Percentiles rank a stretch among this genome's conserved stretches.
phyloP scores from a whole-genome alignment of 2,888 invertebrate species.

The Hirtodrosophila alboralis region DNA sequence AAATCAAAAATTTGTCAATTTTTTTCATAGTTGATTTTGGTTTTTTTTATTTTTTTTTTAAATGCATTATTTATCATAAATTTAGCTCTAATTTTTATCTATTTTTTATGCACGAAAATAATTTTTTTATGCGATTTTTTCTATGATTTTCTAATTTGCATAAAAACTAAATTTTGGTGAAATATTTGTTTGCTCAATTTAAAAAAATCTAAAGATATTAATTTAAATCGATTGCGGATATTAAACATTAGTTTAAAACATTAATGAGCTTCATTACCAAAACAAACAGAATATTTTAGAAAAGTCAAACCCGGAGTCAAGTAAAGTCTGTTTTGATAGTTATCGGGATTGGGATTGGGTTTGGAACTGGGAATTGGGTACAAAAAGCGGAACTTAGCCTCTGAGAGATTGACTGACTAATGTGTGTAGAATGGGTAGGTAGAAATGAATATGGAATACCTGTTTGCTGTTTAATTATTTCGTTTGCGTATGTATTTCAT shows the following conservation, averaged over 20 bases:
- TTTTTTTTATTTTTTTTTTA: too few species aligned
- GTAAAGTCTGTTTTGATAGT: conserved; percentile 31
- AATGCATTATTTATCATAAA: too few species aligned
- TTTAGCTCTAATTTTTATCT: too few species aligned
- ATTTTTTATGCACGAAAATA: too few species aligned
- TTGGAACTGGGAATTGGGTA: conserved; percentile 3
- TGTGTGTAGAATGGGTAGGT: conserved; percentile 65
- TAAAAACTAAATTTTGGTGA: background rate
- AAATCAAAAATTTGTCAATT: too few species aligned
- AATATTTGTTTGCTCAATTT: too few species aligned
- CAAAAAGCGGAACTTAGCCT: conserved; percentile 20
- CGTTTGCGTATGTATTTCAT: conserved; percentile 70
- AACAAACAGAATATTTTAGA: conserved; percentile 79
- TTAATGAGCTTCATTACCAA: conserved; percentile 83
- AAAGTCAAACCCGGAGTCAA: conserved; percentile 33
- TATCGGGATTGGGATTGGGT: conserved; percentile 13
- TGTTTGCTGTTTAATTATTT: conserved; percentile 80
- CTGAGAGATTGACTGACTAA: conserved; percentile 56
- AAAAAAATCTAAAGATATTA: background rate
- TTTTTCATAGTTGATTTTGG: too few species aligned
- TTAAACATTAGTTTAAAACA: conserved; percentile 50
- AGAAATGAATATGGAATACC: conserved; percentile 68
- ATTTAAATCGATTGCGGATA: too few species aligned
- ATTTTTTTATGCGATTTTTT: too few species aligned
- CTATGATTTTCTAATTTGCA: too few species aligned